Evolutionary conservation across 2,113 vertebrate species (phyloP), one percentile per base, ranked within the genome.

Genomic region (Zosterops borbonicus): DNA sequence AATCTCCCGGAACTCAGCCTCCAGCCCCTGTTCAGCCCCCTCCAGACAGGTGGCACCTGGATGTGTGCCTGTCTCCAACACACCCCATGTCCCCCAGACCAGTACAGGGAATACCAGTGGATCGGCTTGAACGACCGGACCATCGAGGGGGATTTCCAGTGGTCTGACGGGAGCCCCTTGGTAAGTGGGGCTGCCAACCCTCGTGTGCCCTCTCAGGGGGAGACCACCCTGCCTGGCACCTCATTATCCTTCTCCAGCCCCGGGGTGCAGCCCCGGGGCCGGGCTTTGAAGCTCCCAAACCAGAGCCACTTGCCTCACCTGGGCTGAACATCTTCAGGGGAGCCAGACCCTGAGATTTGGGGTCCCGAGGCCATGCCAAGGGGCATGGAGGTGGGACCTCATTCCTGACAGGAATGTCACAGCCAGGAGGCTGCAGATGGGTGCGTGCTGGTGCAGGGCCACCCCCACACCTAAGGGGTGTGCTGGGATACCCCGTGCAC

Each of bases 121-220:
- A 99, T 98, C 1, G 99, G 99, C 35, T 94, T 99, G 29, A 99
- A 99, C 12, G 99, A 99, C 97, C 97, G 98, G 25, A 99, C 98
- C 80, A 99, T 99, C 14, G 99, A 99, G 90, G 99, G 99, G 46
- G 99, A 99, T 71, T 99, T 99, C 97, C 98, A 98, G 96, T 99
- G 99, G 99, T 99, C 99, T 2, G 99, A 99, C 2, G 99, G 99
- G 24, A 99, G 98, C 90, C 98, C 98, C 50, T 92, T 99, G 98
- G 99, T 99, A 94, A 98, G 98, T 83, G 5, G 6, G 41, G n/a
- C n/a, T 35, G 28, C n/a, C 41, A 29, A 8, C 4, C 29, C 50
- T 3, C 0, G 1, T 2, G 58, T 77, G n/a, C 39, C 44, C 56
- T 27, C 4, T 1, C 7, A 6, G 31, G 7, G 39, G 17, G 35